Base-by-base conservation (phyloP, 2,113 vertebrate species). In the Plecturocebus donacophilus region DNA sequence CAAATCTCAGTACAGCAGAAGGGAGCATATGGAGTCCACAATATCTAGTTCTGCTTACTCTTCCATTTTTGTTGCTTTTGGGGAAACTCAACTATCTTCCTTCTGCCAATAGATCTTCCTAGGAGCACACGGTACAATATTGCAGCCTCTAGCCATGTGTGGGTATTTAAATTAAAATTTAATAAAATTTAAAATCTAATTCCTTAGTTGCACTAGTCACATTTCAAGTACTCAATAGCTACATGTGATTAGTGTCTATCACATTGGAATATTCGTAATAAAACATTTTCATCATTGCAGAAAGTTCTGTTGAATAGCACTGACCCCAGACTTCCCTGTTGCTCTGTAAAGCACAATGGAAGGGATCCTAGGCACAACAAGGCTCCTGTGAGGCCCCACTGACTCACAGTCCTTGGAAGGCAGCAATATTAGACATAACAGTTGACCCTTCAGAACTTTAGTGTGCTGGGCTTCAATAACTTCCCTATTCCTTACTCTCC, bases 161-260 rank as follows among this genome's bases (percentile, higher is more conserved):
- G 27, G 68, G 25, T 94, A 54, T 73, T 83, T 54, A 92, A 77
- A 71, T 47, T 16, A 89, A 85, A 94, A 81, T 66, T 10, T 7
- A 79, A n/a, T 76, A 58, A 80, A 87, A 95, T 35, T 91, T 86
- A 85, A 96, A 95, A 93, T 76, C 38, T 71, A 90, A 56, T 85
- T 93, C 42, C 45, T 86, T 85, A 85, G 17, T 77, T 61, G 10
- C 1, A 84, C 38, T 56, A 61, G 54, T 32, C 86, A 93, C 52
- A 52, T 93, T 87, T 71, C 23, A 91, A 91, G 56, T 42, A 52
- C 16, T 54, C 42, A 54, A 52, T 0, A 91, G 58, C 45, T 56
- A 73, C 20, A 58, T 23, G 8, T 64, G 17, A 83, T 4, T 52
- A 94, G 5, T 86, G 64, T 58, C 49, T 82, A 66, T 25, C 17